Evolutionary conservation across 2,888 invertebrate genomes (phyloP), one percentile per base, ranked within the genome.

Genomic region (Mesodorylaimus sp.): DNA sequence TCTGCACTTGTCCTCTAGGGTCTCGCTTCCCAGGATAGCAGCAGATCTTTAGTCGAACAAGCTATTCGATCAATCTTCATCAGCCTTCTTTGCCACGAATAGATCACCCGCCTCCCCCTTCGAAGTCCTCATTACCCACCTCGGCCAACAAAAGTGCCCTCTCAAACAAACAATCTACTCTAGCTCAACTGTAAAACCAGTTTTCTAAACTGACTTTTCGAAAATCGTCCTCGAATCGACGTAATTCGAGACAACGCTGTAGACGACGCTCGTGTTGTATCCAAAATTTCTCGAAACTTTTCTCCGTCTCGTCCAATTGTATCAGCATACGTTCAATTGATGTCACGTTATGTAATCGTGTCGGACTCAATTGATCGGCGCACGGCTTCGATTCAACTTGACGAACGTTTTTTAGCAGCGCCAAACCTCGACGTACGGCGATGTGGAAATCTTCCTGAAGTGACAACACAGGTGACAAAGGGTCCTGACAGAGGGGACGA

Each of bases 271-370:
- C 84, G 74, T 93, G 91, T 61, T 81, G 80, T 50, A 79, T 78
- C 91, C 91, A 93, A 72, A 89, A 91, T 60, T 81, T 80, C 68
- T 88, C 87, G 69, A 95, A 91, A 56, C 85, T 83, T 61, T 79
- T 77, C 70, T 87, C 85, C 57, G 89, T 91, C 74, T 89, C 89
- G 68, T 88, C 88, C 64, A 89, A 73, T 73, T 89, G 88, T 52
- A 86, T 81, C 59, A 91, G 72, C 64, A 88, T 32, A 83, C 85
- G 81, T 73, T 91, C 87, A 56, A 91, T 81, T 53, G 87, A 81
- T 58, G 87, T 81, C 55, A 89, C 84, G 72, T 89, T 89, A 52
- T 70, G 68, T 28, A 72, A 63, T 52, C 69, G 61, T 51, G 67
- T 66, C 26, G 70, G 68, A 28, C 54, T 64, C 56, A 58, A 56